phyloP scores from a whole-genome alignment of 2,113 vertebrate species.

The Terrapene triunguis region DNA sequence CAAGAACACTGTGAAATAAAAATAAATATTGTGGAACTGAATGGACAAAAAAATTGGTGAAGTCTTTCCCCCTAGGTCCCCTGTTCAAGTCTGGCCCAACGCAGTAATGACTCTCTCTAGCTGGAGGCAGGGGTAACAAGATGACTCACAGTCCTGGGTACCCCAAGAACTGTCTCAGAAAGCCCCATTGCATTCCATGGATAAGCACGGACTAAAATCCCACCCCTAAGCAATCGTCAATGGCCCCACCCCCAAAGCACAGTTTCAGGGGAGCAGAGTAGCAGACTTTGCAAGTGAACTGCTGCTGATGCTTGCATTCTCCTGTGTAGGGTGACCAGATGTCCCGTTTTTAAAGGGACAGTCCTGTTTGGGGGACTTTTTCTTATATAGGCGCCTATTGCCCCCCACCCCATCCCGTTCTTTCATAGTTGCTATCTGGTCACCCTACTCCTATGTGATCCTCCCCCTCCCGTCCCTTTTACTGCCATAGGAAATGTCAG shows the following conservation, averaged over 20 bases:
- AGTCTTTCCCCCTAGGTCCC: slow-evolving; percentile 26
- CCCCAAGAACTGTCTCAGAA: neutral
- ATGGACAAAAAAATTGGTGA: slow-evolving; percentile 1
- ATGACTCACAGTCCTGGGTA: rapidly evolving
- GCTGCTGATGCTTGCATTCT: neutral
- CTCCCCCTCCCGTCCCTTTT: neutral
- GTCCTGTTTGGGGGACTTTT: too few relatives aligned
- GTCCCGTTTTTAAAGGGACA: too few relatives aligned
- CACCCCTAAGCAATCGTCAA: neutral
- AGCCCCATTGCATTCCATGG: neutral
- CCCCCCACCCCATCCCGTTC: too few relatives aligned
- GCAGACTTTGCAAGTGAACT: rapidly evolving
- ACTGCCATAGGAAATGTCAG: neutral
- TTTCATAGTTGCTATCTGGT: too few relatives aligned
- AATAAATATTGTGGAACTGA: slow-evolving; percentile 40
- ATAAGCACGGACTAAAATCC: neutral
- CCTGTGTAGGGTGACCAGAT: neutral
- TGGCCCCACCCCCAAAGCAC: neutral
- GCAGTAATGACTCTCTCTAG: neutral
- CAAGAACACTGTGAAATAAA: slow-evolving; percentile 1
- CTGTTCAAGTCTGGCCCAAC: slow-evolving; percentile 6
- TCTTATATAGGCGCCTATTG: too few relatives aligned
- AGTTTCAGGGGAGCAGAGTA: neutral
- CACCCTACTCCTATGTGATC: neutral
- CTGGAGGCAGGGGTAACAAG: neutral